Percentiles rank a stretch among this genome's conserved stretches.
phyloP scores from a whole-genome alignment of 2,797 vertebrate genomes.

The Knipowitschia caucasica region DNA sequence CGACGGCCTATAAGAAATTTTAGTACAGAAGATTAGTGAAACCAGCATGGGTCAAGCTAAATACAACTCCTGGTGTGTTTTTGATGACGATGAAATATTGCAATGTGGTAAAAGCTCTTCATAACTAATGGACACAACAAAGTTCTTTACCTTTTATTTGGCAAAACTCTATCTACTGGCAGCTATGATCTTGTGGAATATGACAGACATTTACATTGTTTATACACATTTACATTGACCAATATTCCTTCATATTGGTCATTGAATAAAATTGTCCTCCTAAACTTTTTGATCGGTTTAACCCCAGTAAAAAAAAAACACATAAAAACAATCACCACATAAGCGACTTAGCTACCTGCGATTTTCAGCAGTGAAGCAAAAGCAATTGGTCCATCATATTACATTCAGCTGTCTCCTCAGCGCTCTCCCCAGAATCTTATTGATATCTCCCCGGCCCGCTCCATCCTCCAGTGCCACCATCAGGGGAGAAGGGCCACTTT shows the following conservation, averaged over 20 bases:
- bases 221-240: no score
- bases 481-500: conserved; percentile 66
- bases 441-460: conserved; percentile 63
- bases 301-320: not conserved
- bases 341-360: not conserved
- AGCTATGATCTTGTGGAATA: not conserved
- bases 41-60: no score
- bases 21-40: no score
- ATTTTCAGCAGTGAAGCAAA: not conserved
- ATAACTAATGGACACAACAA: no score
- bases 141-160: no score
- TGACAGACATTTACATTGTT: not conserved
- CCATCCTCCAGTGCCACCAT: conserved; percentile 35
- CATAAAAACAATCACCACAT: not conserved
- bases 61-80: no score
- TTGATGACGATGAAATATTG: no score
- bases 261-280: not conserved
- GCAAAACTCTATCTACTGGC: not conserved
- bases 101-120: no score
- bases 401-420: not conserved
- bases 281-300: not conserved
- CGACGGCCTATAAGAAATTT: no score
- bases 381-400: conserved; percentile 6
- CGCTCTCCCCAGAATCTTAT: conserved; percentile 57
- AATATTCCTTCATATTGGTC: not conserved